Evolutionary conservation across 2,888 invertebrate species (phyloP).

Genomic region (Ochropleura plecta): DNA sequence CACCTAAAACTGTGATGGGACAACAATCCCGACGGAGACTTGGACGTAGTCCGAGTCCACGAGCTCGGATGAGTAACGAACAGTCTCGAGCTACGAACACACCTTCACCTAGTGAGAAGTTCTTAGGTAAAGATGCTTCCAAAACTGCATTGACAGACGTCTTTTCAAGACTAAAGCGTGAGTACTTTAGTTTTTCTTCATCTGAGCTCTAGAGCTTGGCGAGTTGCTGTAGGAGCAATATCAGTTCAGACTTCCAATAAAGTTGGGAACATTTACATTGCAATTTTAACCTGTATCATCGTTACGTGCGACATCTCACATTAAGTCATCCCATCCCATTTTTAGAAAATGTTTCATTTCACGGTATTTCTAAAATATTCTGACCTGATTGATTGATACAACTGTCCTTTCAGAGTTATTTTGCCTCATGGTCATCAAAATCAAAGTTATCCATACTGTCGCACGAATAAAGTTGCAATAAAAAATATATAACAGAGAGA

Average conservation of each 20-base stretch:
- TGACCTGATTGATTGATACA: background rate
- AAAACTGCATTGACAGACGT: conserved; percentile 77
- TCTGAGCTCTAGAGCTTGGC: background rate
- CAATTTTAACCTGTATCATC: background rate
- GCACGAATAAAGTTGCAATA: background rate
- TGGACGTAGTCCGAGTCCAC: conserved; percentile 87
- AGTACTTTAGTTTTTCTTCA: conserved; percentile 52
- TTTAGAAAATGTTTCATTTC: conserved; percentile 5
- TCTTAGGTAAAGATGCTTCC: conserved; percentile 70
- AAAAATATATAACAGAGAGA: background rate
- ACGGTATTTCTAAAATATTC: background rate
- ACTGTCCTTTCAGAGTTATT: background rate
- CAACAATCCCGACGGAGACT: conserved; percentile 78
- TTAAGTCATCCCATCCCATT: background rate
- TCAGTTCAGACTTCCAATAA: background rate
- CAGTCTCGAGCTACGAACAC: conserved; percentile 84
- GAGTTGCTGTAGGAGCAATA: background rate
- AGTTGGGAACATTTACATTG: background rate
- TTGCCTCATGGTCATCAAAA: background rate
- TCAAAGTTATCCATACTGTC: too few species aligned
- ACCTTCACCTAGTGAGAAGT: conserved; percentile 65
- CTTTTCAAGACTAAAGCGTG: conserved; percentile 82
- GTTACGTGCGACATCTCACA: background rate
- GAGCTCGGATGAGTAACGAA: conserved; percentile 68
- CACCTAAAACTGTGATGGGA: conserved; percentile 66